Evolutionary conservation across 1,140 invertebrate species (phyloP).

Genomic region (Leucophenga varia): DNA sequence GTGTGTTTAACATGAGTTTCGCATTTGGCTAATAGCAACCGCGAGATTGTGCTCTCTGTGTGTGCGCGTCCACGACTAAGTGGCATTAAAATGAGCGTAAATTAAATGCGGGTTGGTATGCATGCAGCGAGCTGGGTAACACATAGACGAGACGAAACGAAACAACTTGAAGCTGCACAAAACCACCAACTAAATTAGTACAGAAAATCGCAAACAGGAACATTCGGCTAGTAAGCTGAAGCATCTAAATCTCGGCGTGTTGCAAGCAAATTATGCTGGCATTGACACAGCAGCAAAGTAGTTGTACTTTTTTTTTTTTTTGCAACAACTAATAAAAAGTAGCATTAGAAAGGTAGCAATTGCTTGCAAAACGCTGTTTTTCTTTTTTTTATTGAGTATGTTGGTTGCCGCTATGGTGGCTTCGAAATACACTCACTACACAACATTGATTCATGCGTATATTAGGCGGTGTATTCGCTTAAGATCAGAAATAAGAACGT

Average conservation of each 20-base stretch:
- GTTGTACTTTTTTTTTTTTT: too few species aligned
- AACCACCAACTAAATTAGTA: conserved; percentile 16
- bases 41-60: too few species aligned
- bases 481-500: conserved; percentile 50
- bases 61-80: background rate
- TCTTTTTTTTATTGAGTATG: too few species aligned
- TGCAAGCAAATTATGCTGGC: conserved; percentile 49
- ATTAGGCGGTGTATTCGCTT: too few species aligned
- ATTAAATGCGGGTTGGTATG: conserved; percentile 40
- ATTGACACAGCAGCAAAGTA: conserved; percentile 26
- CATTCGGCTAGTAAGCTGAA: too few species aligned
- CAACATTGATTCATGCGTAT: too few species aligned
- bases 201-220: conserved; percentile 4
- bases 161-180: conserved; percentile 27
- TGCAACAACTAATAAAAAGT: conserved; percentile 46
- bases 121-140: too few species aligned
- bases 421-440: too few species aligned
- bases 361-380: conserved; percentile 13
- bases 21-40: conserved; percentile 40
- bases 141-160: conserved; percentile 10
- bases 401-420: too few species aligned
- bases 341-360: conserved; percentile 51
- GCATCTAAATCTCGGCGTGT: too few species aligned
- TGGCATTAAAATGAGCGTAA: conserved; percentile 44
- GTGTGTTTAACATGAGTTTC: conserved; percentile 33